Conservation (phyloP, 2,797 vertebrate genomes). For the Ciconia nigra region DNA sequence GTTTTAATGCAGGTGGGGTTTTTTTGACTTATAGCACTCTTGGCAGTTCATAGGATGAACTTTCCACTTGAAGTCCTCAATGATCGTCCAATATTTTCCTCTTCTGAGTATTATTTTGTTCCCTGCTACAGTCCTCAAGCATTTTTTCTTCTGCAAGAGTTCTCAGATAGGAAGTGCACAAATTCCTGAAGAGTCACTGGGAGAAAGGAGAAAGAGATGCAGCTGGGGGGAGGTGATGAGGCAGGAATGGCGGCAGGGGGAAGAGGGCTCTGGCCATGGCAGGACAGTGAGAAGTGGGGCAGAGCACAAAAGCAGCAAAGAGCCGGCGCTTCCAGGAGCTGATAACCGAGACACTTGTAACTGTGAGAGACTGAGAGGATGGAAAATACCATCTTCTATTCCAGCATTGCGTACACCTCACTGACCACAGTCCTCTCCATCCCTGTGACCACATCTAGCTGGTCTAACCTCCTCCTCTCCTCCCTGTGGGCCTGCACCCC, state of each 20-base stretch:
- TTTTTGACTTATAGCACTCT: background rate
- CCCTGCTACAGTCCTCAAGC: background rate
- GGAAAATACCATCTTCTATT: background rate
- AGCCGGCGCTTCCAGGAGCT: accelerated
- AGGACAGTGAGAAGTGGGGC: background rate
- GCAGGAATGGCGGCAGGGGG: background rate
- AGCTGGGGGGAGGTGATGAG: background rate
- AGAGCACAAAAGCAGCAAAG: background rate
- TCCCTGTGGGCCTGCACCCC: background rate
- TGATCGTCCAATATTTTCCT: background rate
- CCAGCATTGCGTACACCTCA: background rate
- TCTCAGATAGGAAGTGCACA: background rate
- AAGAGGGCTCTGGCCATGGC: background rate
- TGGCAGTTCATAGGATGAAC: background rate
- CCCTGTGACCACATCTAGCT: background rate
- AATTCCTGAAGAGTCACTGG: background rate
- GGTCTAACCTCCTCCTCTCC: background rate
- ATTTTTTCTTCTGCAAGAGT: background rate
- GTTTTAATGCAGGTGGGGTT: background rate
- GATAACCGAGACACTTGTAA: background rate
- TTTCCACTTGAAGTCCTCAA: background rate
- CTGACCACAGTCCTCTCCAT: background rate
- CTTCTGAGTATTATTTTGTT: background rate
- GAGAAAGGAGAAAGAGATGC: background rate
- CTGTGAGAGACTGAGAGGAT: background rate